These are phyloP conservation scores for Argentina silus DNA, from an alignment of 2,797 vertebrate species.

Conservation along the genomic window DNA sequence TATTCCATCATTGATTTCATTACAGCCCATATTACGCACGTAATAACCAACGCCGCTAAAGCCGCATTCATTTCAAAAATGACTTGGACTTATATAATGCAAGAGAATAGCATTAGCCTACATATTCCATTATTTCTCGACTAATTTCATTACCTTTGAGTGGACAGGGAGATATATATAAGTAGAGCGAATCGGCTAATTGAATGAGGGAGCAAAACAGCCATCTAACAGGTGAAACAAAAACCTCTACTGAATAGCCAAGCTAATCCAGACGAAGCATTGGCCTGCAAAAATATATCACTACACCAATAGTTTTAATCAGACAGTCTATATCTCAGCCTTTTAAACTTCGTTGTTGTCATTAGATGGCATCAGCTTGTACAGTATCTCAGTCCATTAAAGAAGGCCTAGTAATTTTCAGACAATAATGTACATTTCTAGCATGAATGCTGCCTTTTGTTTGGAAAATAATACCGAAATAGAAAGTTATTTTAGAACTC, in stretches of 20 bases:
- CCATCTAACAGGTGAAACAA: neutral
- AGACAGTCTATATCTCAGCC: too few species aligned
- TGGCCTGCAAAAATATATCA: too few species aligned
- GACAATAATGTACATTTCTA: neutral
- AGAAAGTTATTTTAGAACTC: neutral
- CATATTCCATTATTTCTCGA: neutral
- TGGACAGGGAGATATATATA: neutral
- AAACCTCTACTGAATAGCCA: neutral
- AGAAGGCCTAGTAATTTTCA: neutral
- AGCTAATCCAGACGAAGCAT: neutral
- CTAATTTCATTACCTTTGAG: neutral
- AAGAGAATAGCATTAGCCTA: neutral
- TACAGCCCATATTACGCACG: neutral
- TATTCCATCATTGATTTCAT: neutral
- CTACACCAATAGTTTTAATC: too few species aligned
- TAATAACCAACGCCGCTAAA: neutral
- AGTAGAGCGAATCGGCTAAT: neutral
- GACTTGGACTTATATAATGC: neutral
- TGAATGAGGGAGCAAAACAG: neutral
- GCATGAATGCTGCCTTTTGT: neutral
- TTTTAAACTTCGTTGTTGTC: too few species aligned
- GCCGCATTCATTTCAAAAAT: neutral
- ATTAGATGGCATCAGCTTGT: too few species aligned
- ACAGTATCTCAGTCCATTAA: too few species aligned
- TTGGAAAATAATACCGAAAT: neutral